Base-by-base conservation (phyloP, 1,140 invertebrate genomes). In the Rhizoglyphus robini region DNA sequence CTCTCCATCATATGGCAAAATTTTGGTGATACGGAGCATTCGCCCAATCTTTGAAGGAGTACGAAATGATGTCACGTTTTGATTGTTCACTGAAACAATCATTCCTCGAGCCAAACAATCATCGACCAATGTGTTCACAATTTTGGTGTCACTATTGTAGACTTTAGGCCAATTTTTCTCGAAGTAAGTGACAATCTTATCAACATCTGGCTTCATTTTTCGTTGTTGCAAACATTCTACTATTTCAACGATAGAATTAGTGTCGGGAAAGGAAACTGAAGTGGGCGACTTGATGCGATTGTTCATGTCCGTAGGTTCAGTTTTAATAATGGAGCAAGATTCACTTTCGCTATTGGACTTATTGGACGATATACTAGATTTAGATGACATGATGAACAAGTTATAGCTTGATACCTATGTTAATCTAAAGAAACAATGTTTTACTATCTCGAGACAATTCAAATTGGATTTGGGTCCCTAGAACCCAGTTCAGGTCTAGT, bases 41-140 rank as follows among this genome's bases (percentile, higher is more conserved):
- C 30, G 58, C 4, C 58, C 58, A 60, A 60, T 34, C 58, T 60
- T 60, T 32, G 58, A 60, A 8, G 58, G 58, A 5, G 58, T 60
- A 11, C 58, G 20, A 41, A 60, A 60, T 13, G 20, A 34, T 8
- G 4, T 20, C 11, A 25, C 30, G n/a, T 60, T 27, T 13, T 11
- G 20, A 41, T 60, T 34, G 30, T 60, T 60, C 8, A 60, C 58
- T 41, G 15, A 5, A 8, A 60, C 30, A 11, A 60, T 32, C 20
- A 60, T 8, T n/a, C 30, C 30, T 41, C 5, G 8, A 5, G 58
- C 5, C 4, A 60, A 23, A 11, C 15, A 13, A 5, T 60, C 8
- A 8, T 60, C 32, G 5, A 60, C 25, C 27, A 60, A 30, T 41
- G 4, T 13, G 13, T 60, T 23, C n/a, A 27, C 58, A 4, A 34